Percentiles rank a stretch among this genome's conserved stretches.
Evolutionary conservation across 2,797 vertebrate genomes (phyloP).

Genomic region (Acanthis flammea): DNA sequence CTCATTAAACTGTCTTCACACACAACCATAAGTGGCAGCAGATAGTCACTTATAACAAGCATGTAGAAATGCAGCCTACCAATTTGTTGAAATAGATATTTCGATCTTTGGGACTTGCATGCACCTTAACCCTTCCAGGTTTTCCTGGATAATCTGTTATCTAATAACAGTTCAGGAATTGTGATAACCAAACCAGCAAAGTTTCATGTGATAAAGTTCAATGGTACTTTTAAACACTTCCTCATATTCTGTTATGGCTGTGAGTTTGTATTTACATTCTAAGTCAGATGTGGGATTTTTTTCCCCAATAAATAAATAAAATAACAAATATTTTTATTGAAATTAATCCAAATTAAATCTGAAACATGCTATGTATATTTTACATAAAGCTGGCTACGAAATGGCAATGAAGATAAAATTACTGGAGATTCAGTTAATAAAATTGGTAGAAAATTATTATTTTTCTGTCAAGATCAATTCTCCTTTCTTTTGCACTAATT

Average conservation of each 20-base stretch:
- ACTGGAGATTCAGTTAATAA: constrained; percentile 88
- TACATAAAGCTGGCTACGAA: not conserved
- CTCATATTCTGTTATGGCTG: not conserved
- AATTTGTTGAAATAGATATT: not conserved
- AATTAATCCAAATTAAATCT: not conserved
- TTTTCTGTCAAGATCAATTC: constrained; percentile 87
- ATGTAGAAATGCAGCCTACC: not conserved
- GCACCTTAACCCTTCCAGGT: not conserved
- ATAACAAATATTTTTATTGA: not conserved
- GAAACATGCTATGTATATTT: not conserved
- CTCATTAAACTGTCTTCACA: constrained; percentile 47
- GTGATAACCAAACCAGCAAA: not conserved
- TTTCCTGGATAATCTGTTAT: not conserved
- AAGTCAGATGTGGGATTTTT: not conserved
- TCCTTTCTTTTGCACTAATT: constrained; percentile 91
- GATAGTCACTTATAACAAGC: constrained; percentile 1
- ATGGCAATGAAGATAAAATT: constrained; percentile 73
- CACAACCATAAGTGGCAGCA: constrained; percentile 42
- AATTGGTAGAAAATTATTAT: constrained; percentile 88
- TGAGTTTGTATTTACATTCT: not conserved
- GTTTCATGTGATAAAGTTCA: not conserved
- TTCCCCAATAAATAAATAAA: not conserved
- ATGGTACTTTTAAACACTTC: not conserved
- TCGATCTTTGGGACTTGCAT: not conserved
- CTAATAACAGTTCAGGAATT: not conserved